Evolutionary conservation across 2,113 vertebrate genomes (phyloP).

Genomic region (Strigops habroptila): DNA sequence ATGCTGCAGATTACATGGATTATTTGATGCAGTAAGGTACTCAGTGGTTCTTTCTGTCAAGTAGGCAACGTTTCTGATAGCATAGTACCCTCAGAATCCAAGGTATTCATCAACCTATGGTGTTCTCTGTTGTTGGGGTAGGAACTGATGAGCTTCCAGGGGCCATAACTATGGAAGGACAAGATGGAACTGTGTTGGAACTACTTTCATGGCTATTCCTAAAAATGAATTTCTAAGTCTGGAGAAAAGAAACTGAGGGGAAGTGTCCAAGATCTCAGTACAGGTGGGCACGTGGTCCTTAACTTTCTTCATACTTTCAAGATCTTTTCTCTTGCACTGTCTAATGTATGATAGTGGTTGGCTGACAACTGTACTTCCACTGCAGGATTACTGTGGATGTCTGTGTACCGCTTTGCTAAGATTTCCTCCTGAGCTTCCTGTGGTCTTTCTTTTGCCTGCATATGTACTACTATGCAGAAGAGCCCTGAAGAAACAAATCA

Average conservation of each 20-base stretch:
- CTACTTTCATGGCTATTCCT: neutral
- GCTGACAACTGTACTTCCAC: neutral
- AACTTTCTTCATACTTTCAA: neutral
- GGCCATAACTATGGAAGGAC: neutral
- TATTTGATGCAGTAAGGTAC: neutral
- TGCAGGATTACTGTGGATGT: neutral
- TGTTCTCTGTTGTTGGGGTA: neutral
- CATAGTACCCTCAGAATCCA: neutral
- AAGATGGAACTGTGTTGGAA: neutral
- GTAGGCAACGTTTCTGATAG: neutral
- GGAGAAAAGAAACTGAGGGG: neutral
- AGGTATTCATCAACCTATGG: neutral
- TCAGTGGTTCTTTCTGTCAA: neutral
- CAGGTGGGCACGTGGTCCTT: neutral
- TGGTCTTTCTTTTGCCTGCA: neutral
- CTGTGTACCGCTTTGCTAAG: neutral
- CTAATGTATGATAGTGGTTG: neutral
- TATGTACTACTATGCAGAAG: neutral
- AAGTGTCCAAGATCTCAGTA: neutral
- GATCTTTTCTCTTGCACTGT: neutral
- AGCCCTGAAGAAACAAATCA: neutral
- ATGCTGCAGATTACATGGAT: neutral
- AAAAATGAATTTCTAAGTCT: neutral
- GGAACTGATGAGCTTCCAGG: neutral
- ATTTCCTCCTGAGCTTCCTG: neutral